Evolutionary conservation across 2,888 invertebrate genomes (phyloP).

Genomic region (Acronicta aceris): DNA sequence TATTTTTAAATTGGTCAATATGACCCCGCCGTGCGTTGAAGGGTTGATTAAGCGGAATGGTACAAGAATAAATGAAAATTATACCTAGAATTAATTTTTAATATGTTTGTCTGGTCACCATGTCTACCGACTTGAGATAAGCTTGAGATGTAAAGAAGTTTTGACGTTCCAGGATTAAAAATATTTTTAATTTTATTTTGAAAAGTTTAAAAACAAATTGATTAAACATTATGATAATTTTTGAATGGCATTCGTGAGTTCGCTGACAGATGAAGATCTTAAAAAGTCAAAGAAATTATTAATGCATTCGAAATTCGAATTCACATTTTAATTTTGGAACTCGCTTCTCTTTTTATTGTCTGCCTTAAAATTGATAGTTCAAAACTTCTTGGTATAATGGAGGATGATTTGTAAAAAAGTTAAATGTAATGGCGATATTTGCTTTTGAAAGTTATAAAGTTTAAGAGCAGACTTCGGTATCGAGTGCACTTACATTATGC

Average conservation of each 20-base stretch:
- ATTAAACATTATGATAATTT: slow-evolving; percentile 4
- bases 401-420: slow-evolving; percentile 25
- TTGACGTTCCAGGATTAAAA: not conserved
- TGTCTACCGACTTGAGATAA: not conserved
- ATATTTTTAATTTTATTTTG: not conserved
- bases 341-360: not conserved
- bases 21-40: slow-evolving; percentile 37
- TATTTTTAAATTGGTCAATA: slow-evolving; percentile 51
- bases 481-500: slow-evolving; percentile 13
- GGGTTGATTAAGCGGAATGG: slow-evolving; percentile 53
- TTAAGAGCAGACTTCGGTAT: slow-evolving; percentile 13
- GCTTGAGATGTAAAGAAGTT: slow-evolving; percentile 2
- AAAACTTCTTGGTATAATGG: not conserved
- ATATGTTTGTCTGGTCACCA: not conserved
- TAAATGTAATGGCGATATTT: slow-evolving; percentile 17
- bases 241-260: not conserved
- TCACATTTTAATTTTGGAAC: slow-evolving; percentile 1
- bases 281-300: slow-evolving; percentile 1
- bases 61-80: slow-evolving; percentile 26
- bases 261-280: slow-evolving; percentile 5
- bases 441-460: slow-evolving; percentile 8
- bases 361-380: slow-evolving; percentile 12
- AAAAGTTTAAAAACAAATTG: too few species aligned
- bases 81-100: not conserved
- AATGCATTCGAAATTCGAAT: slow-evolving; percentile 12